phyloP scores from a whole-genome alignment of 1,140 invertebrate species.

The Pectinophora gossypiella region DNA sequence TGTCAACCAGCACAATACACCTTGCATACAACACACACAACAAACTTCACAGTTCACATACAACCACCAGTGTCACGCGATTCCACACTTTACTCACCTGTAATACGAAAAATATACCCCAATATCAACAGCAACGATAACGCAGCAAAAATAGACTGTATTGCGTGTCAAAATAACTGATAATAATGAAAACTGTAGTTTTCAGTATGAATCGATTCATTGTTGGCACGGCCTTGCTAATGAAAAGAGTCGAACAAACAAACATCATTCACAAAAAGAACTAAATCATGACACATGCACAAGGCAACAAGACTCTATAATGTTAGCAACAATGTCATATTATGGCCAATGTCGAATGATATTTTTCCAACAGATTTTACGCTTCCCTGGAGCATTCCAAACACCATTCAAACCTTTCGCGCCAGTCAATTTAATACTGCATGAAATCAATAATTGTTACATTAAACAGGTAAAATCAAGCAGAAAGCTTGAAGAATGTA shows the following conservation, averaged over 20 bases:
- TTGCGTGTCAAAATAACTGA: slow-evolving; percentile 46
- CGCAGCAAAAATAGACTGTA: slow-evolving; percentile 17
- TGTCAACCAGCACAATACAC: slow-evolving; percentile 64
- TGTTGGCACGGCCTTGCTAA: slow-evolving; percentile 22
- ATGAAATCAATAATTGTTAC: too few species aligned
- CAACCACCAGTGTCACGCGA: too few species aligned
- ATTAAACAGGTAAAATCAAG: too few species aligned
- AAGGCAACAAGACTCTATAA: background rate
- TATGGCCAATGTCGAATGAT: too few species aligned
- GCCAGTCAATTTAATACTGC: too few species aligned
- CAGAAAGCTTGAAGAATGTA: too few species aligned
- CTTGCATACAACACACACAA: slow-evolving; percentile 42
- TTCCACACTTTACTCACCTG: too few species aligned
- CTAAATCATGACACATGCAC: background rate
- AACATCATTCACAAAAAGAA: background rate
- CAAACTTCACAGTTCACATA: background rate
- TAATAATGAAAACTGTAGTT: slow-evolving; percentile 41
- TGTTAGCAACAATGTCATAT: background rate
- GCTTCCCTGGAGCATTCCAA: too few species aligned
- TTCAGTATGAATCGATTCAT: slow-evolving; percentile 33
- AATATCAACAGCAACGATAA: slow-evolving; percentile 12
- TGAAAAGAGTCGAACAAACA: slow-evolving; percentile 6
- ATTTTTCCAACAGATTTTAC: too few species aligned
- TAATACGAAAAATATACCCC: too few species aligned
- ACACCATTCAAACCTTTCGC: too few species aligned